Evolutionary conservation across 2,797 vertebrate genomes (phyloP).

Genomic region (Enteromius radiatus): DNA sequence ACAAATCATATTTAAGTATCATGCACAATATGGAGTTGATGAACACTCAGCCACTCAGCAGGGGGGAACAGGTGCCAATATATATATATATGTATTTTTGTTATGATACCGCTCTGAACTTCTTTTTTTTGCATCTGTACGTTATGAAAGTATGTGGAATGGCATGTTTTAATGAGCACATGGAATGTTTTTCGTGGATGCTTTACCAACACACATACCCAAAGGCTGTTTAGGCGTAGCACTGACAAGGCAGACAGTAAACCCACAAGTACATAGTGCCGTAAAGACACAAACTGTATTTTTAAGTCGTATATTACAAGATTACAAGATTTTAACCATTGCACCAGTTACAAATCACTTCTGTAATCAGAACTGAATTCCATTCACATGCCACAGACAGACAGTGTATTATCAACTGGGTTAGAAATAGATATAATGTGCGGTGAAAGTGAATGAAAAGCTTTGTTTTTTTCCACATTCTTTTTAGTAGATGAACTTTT

Average conservation of each 20-base stretch:
- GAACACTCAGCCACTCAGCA: conserved; percentile 3
- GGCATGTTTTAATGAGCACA: conserved; percentile 54
- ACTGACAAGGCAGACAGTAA: conserved; percentile 12
- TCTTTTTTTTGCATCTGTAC: conserved; percentile 8
- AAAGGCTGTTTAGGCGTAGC: conserved; percentile 29
- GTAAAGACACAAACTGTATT: conserved; percentile 24
- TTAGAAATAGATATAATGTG: conserved; percentile 16
- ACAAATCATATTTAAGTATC: neutral
- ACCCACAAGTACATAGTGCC: conserved; percentile 30
- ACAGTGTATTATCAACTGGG: neutral
- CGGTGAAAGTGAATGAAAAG: neutral
- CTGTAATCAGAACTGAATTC: neutral
- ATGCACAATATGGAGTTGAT: neutral
- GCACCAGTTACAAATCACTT: conserved; percentile 3
- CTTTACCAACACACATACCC: conserved; percentile 39
- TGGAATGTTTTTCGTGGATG: conserved; percentile 56
- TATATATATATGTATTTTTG: neutral
- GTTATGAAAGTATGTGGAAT: conserved; percentile 57
- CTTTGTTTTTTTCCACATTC: neutral
- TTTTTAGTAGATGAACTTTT: neutral
- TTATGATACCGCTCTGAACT: neutral
- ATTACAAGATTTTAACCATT: conserved; percentile 1
- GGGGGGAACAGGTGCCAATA: conserved; percentile 13
- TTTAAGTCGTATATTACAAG: neutral
- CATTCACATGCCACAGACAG: neutral